Evolutionary conservation across 2,888 invertebrate genomes (phyloP).

Genomic region (Digitonthophagus gazella): DNA sequence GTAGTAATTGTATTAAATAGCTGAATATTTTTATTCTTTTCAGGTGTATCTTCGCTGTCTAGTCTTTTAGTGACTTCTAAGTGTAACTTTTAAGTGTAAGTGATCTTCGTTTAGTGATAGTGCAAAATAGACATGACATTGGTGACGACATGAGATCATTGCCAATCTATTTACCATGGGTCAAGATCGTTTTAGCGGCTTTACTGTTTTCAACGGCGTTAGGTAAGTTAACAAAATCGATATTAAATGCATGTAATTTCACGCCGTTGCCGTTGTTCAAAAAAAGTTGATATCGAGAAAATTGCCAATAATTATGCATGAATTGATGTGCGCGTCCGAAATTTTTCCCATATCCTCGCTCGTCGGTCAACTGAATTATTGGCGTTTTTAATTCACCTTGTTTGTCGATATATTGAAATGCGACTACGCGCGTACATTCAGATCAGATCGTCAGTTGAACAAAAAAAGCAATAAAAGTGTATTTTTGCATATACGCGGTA

Average conservation of each 20-base stretch:
- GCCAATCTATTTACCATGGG: slow-evolving; percentile 46
- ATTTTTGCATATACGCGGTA: not conserved
- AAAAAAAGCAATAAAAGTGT: not conserved
- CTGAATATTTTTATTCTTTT: slow-evolving; percentile 20
- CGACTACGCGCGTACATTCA: not conserved
- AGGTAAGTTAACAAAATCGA: slow-evolving; percentile 39
- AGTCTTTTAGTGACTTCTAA: slow-evolving; percentile 22
- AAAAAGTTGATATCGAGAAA: not conserved
- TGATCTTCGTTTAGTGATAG: slow-evolving; percentile 37
- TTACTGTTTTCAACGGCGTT: slow-evolving; percentile 42
- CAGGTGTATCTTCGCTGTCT: slow-evolving; percentile 12
- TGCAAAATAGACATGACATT: slow-evolving; percentile 48
- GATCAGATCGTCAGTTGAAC: not conserved
- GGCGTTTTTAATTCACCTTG: not conserved
- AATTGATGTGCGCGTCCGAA: not conserved
- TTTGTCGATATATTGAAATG: not conserved
- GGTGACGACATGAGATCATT: slow-evolving; percentile 48
- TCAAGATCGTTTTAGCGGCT: slow-evolving; percentile 43
- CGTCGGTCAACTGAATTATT: not conserved
- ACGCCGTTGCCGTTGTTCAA: not conserved
- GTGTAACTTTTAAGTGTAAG: slow-evolving; percentile 28
- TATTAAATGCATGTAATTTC: not conserved
- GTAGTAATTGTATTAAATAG: not conserved
- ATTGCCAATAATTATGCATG: not conserved
- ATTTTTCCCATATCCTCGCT: not conserved